Conservation (phyloP, 2,888 invertebrate species). For the Pinctada fucata region DNA sequence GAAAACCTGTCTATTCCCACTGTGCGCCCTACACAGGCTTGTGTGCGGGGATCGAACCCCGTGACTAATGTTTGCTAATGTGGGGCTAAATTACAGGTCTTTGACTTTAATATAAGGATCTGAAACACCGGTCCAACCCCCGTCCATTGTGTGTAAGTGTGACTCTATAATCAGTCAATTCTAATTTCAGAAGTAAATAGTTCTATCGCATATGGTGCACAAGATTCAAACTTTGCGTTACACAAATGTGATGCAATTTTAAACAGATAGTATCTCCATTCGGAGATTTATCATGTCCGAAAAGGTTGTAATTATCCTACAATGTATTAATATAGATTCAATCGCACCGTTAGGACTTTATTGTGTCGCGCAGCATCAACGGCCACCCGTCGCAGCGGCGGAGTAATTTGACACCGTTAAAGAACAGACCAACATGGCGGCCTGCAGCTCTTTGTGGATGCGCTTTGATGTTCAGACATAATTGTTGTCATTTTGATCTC, state of each 20-base stretch:
- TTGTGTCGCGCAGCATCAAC: not conserved
- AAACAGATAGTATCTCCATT: not conserved
- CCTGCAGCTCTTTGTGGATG: no score
- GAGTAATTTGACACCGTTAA: not conserved
- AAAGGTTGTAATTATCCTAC: not conserved
- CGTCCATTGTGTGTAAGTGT: not conserved
- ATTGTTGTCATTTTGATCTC: no score
- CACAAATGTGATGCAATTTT: conserved; percentile 4
- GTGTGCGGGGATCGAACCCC: conserved; percentile 5
- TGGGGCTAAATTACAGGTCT: conserved; percentile 6
- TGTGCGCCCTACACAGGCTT: not conserved
- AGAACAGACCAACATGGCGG: no score
- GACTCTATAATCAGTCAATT: conserved; percentile 11
- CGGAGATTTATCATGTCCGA: not conserved
- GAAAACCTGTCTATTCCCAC: conserved; percentile 8
- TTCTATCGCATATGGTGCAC: conserved; percentile 11
- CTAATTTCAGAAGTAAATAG: not conserved
- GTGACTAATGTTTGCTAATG: conserved; percentile 9
- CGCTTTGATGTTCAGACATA: no score
- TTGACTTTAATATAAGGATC: not conserved
- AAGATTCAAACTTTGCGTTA: not conserved
- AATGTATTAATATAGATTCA: not conserved
- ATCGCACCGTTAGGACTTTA: not conserved
- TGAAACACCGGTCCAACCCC: not conserved
- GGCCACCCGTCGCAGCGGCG: not conserved